Base-by-base conservation (phyloP, 53 echinoderm and acorn worm species). In the Echinarachnius parma region DNA sequence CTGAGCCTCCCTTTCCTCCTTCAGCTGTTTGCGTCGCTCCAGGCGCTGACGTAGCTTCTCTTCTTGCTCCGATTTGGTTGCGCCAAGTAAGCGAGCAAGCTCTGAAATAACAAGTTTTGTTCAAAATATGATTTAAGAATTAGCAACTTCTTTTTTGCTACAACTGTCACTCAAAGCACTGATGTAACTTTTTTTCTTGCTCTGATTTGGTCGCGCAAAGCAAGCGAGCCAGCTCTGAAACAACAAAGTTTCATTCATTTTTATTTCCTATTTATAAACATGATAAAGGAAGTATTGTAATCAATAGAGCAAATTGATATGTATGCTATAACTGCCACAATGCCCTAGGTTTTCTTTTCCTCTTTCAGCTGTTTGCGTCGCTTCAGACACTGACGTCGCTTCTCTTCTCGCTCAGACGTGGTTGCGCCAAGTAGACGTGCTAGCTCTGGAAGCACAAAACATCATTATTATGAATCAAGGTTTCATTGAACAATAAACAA, bases 401-500 rank as follows among this genome's bases (percentile, higher is more conserved):
- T 84, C 62, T 90, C 90, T 47, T 84, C 77, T 45, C 91, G 90
- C 53, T 84, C 81, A 3, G 75, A 22, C 62, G 77, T 84, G 30
- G 90, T 87, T 66, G 63, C 84, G 21, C 95, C 94, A 4, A 95
- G 77, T 31, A 91, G 57, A 30, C 76, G 60, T 15, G 87, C 80
- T 53, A 95, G 76, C 49, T 95, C 95, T 91, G 60, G 35, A 31
- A 26, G n/a, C 58, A 29, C 13, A 16, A 36, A 3, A 37, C 14
- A 19, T 16, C 20, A 50, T 50, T 19, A 50, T 13, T 16, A 28
- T 26, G n/a, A n/a, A n/a, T n/a, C n/a, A n/a, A n/a, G n/a, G n/a
- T n/a, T n/a, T n/a, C n/a, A n/a, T n/a, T n/a, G n/a, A n/a, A n/a
- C n/a, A n/a, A n/a, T n/a, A n/a, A n/a, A n/a, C n/a, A n/a, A n/a